phyloP scores from a whole-genome alignment of 2,113 vertebrate species.

The Chionomys nivalis region DNA sequence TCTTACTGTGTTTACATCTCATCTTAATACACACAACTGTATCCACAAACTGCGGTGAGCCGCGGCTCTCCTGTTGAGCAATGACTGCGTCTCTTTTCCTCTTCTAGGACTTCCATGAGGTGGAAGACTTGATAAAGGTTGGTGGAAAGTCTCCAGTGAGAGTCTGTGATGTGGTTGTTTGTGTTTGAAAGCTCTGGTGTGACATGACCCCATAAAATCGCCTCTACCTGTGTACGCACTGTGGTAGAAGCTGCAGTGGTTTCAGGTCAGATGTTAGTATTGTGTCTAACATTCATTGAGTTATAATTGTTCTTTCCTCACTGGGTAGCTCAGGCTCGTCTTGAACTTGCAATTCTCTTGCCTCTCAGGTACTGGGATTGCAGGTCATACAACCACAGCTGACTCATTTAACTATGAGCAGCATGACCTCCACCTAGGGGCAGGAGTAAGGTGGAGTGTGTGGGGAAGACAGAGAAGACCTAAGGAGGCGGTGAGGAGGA shows the following conservation, averaged over 20 bases:
- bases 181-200: conserved; percentile 2
- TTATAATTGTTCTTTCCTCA: background rate
- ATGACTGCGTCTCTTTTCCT: background rate
- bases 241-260: background rate
- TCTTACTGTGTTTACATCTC: background rate
- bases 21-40: background rate
- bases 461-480: background rate
- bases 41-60: background rate
- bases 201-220: background rate
- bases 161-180: background rate
- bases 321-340: background rate
- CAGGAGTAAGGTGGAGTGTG: background rate
- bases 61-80: background rate
- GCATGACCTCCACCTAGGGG: background rate
- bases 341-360: background rate
- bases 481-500: background rate
- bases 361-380: background rate
- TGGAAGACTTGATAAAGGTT: conserved; percentile 91
- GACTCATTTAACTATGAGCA: background rate
- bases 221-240: background rate
- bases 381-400: background rate
- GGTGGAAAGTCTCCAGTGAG: conserved; percentile 49
- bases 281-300: too few relatives aligned
- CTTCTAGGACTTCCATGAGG: conserved; percentile 87
- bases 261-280: conserved; percentile 10